These are phyloP conservation scores for Panzeria rudis DNA, from an alignment of 2,888 invertebrate species.

Conservation along the genomic window DNA sequence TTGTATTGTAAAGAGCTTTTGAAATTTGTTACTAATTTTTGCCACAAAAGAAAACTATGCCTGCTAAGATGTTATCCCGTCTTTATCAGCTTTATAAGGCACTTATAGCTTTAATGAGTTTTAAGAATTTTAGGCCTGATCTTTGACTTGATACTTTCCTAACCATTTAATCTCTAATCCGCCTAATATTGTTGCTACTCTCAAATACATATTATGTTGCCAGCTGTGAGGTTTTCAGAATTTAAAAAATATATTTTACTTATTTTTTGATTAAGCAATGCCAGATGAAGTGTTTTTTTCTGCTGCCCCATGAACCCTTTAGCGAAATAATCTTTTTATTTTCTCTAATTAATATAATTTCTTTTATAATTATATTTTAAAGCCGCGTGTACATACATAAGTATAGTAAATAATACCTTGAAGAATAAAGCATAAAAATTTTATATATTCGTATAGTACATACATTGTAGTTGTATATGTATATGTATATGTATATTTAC, in stretches of 20 bases:
- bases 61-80: background rate
- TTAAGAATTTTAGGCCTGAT: background rate
- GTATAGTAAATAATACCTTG: background rate
- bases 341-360: background rate
- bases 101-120: background rate
- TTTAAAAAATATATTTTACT: background rate
- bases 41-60: background rate
- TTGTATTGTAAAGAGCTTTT: background rate
- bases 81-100: background rate
- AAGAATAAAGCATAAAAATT: background rate
- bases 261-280: background rate
- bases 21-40: background rate
- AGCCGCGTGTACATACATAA: background rate
- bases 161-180: background rate
- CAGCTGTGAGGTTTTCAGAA: background rate
- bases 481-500: background rate
- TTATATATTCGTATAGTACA: background rate
- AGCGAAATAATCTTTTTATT: background rate
- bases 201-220: background rate
- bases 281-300: background rate
- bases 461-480: background rate
- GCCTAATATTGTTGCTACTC: background rate
- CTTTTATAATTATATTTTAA: background rate
- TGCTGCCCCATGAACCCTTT: conserved; percentile 36
- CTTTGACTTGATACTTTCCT: background rate